Conservation (phyloP, 2,113 vertebrate species). For the Aramus guarauna region DNA sequence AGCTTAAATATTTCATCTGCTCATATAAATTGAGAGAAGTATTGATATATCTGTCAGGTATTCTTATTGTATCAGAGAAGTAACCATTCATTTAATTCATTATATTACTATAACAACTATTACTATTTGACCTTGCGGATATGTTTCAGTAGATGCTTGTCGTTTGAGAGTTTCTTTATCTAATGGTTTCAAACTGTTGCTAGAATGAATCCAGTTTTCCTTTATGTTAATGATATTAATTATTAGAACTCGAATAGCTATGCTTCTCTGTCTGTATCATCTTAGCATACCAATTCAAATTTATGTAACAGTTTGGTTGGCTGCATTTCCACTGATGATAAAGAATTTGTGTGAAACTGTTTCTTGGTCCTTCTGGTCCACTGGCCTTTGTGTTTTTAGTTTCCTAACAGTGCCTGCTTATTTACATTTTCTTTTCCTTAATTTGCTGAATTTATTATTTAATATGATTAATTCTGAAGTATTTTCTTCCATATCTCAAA, state of each 20-base stretch:
- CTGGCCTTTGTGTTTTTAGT: background rate
- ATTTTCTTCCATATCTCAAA: background rate
- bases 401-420: background rate
- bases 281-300: background rate
- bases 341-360: background rate
- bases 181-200: background rate
- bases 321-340: background rate
- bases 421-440: background rate
- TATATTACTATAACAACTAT: background rate
- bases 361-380: background rate
- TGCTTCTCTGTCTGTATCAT: background rate
- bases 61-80: constrained; percentile 6
- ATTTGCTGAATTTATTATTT: background rate
- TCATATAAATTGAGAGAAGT: background rate
- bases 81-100: constrained; percentile 18
- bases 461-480: background rate
- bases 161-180: background rate
- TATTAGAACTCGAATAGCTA: background rate
- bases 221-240: constrained; percentile 17
- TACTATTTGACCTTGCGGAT: constrained; percentile 16
- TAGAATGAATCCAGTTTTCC: constrained; percentile 3
- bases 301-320: background rate
- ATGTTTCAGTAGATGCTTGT: background rate
- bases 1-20: background rate
- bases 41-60: background rate